phyloP scores from a whole-genome alignment of 64 coral and sea anemone genomes.

The Stichodactyla helianthus region DNA sequence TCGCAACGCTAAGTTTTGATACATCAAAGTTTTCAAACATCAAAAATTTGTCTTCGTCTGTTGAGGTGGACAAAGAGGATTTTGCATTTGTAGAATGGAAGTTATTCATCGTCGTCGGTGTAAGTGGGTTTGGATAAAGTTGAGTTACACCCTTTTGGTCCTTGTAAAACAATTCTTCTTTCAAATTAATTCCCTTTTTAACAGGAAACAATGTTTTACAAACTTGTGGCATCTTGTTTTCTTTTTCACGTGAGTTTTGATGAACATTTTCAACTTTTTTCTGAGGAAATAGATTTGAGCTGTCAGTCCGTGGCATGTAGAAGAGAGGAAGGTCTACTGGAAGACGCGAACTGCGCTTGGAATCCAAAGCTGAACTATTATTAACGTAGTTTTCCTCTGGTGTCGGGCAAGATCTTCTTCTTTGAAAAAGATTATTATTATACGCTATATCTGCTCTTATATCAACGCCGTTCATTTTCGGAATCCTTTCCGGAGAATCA shows the following conservation, averaged over 20 bases:
- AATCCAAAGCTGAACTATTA: not conserved
- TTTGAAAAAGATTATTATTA: not conserved
- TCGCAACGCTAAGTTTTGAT: not conserved
- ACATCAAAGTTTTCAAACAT: not conserved
- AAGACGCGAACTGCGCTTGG: not conserved
- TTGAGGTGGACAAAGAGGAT: not conserved
- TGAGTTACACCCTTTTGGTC: not conserved
- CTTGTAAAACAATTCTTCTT: constrained; percentile 5
- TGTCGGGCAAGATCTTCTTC: not conserved
- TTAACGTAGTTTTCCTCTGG: not conserved
- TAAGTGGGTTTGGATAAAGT: not conserved
- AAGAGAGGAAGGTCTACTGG: constrained; percentile 12
- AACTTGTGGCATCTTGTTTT: not conserved
- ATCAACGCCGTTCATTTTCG: not conserved
- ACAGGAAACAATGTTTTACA: not conserved
- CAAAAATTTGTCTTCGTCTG: not conserved
- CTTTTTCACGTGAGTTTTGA: not conserved
- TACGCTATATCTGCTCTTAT: not conserved
- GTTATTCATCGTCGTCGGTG: not conserved
- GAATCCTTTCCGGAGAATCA: not conserved
- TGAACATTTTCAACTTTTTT: not conserved
- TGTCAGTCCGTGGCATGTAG: not conserved
- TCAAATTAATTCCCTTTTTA: not conserved
- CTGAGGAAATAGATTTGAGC: not conserved
- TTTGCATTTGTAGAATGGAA: not conserved